phyloP scores from a whole-genome alignment of 2,888 invertebrate species.

The Rhingia rostrata region DNA sequence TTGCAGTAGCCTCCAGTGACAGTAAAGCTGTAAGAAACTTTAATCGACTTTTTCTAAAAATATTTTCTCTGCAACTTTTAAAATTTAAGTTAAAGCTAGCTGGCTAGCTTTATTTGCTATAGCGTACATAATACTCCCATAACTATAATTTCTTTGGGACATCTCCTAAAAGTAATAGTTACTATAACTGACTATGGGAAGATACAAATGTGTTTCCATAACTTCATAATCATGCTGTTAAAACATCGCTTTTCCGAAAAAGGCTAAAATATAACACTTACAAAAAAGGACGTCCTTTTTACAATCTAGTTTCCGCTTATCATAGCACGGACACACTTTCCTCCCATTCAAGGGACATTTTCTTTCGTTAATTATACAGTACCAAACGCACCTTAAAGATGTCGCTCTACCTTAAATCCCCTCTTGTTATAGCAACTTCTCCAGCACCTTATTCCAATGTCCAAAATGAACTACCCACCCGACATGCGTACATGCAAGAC shows the following conservation, averaged over 20 bases:
- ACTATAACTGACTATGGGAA: too few species aligned
- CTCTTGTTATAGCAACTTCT: slow-evolving; percentile 6
- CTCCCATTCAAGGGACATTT: too few species aligned
- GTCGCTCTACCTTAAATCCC: neutral
- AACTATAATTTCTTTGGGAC: too few species aligned
- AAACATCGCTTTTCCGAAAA: neutral
- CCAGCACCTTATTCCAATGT: slow-evolving; percentile 10
- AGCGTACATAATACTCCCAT: too few species aligned
- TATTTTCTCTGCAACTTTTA: too few species aligned
- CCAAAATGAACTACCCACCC: neutral
- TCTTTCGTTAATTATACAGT: neutral
- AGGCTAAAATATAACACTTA: neutral
- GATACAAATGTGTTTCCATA: too few species aligned
- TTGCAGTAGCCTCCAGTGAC: too few species aligned
- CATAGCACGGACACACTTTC: neutral
- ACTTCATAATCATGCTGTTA: neutral
- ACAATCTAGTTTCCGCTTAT: neutral
- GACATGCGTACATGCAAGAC: neutral
- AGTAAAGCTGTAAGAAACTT: too few species aligned
- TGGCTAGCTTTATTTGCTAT: too few species aligned
- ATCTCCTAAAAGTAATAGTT: too few species aligned
- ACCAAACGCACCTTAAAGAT: neutral
- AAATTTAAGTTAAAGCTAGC: too few species aligned
- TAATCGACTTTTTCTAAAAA: too few species aligned
- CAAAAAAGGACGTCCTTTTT: neutral